Percentiles rank a stretch among this genome's conserved stretches.
Evolutionary conservation across 1,140 invertebrate species (phyloP).

Genomic region (Ooceraea biroi): DNA sequence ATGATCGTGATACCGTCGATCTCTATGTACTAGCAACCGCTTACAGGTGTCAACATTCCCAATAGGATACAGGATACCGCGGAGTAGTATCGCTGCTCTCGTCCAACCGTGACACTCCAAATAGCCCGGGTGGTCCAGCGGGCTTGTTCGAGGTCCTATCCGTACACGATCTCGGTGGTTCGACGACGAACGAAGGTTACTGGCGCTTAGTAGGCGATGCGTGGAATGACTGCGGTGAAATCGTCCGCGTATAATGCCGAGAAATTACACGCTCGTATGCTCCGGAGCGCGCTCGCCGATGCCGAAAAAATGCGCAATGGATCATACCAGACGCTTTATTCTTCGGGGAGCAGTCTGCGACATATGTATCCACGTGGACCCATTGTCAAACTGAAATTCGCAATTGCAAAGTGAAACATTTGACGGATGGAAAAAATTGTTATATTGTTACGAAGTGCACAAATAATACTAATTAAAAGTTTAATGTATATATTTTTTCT

Average conservation of each 20-base stretch:
- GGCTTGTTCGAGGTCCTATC: constrained; percentile 68
- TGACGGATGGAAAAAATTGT: not conserved
- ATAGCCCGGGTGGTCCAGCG: constrained; percentile 78
- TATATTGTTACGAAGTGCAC: not conserved
- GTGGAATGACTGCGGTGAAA: constrained; percentile 60
- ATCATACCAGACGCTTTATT: not conserved
- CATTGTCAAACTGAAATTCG: not conserved
- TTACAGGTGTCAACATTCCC: constrained; percentile 78
- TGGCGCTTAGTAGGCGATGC: constrained; percentile 58
- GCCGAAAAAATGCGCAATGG: constrained; percentile 21
- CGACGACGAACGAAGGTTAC: constrained; percentile 60
- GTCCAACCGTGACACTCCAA: constrained; percentile 66
- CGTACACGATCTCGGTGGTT: constrained; percentile 72
- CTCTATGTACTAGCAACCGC: constrained; percentile 44
- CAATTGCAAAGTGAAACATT: not conserved
- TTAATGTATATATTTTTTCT: no score
- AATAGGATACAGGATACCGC: constrained; percentile 74
- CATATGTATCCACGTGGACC: not conserved
- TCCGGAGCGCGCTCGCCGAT: constrained; percentile 22
- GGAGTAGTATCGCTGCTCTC: constrained; percentile 58
- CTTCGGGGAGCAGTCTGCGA: not conserved
- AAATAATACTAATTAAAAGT: no score
- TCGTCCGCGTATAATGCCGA: constrained; percentile 55
- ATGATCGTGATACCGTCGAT: constrained; percentile 25
- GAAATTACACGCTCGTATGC: constrained; percentile 56